Evolutionary conservation across 1,140 invertebrate species (phyloP).

Genomic region (Trinorchestia longiramus): DNA sequence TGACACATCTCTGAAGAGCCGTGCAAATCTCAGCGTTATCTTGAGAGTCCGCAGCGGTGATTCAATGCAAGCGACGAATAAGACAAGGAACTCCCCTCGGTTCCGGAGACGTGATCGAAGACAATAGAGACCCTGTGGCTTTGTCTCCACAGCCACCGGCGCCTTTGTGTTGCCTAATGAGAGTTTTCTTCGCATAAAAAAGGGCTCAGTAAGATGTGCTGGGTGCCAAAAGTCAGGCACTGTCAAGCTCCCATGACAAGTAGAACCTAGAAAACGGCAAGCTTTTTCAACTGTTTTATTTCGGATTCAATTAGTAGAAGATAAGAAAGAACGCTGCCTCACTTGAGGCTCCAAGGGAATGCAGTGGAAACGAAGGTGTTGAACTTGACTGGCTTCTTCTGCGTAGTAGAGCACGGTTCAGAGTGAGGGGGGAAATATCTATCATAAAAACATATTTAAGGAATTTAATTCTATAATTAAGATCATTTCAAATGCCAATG

Average conservation of each 20-base stretch:
- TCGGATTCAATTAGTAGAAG: neutral
- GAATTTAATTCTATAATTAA: neutral
- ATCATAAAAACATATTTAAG: neutral
- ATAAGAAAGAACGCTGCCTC: neutral
- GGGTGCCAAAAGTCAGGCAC: neutral
- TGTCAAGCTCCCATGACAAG: neutral
- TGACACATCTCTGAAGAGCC: neutral
- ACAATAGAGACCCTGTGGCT: constrained; percentile 15
- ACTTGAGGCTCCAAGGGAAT: neutral
- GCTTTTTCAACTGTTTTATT: neutral
- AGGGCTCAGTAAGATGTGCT: neutral
- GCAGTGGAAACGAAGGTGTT: neutral
- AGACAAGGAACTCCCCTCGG: neutral
- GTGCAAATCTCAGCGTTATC: neutral
- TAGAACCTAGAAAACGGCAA: neutral
- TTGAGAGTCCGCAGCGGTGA: neutral
- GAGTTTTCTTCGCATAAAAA: constrained; percentile 4
- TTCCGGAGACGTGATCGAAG: constrained; percentile 13
- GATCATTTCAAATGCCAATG: neutral
- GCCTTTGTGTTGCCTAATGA: constrained; percentile 44
- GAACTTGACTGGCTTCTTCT: neutral
- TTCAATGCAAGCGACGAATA: constrained; percentile 3
- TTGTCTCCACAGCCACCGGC: constrained; percentile 19
- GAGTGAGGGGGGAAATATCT: neutral
- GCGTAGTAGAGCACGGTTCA: neutral